Evolutionary conservation across 2,113 vertebrate species (phyloP).

Genomic region (Pelecanus crispus): DNA sequence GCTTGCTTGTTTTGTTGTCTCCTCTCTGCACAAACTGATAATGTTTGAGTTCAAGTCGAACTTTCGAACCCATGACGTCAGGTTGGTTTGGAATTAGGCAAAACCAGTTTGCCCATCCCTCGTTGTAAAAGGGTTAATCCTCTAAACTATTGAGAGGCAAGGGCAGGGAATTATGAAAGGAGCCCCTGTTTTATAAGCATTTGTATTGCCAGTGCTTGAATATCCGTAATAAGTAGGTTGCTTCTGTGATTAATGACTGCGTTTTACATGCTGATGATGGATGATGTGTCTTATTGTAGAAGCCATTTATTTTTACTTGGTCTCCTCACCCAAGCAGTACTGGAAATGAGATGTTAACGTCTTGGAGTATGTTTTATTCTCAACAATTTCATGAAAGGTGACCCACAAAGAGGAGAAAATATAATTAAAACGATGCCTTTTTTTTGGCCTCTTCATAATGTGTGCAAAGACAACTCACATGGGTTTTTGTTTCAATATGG

Average conservation of each 20-base stretch:
- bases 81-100: constrained; percentile 54
- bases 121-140: constrained; percentile 56
- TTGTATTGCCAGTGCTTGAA: constrained; percentile 33
- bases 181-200: constrained; percentile 30
- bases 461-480: not conserved
- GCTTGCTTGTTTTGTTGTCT: not conserved
- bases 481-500: accelerated
- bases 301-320: constrained; percentile 30
- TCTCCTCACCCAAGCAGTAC: constrained; percentile 5
- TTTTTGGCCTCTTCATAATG: not conserved
- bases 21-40: not conserved
- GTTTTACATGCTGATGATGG: not conserved
- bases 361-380: not conserved
- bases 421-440: not conserved
- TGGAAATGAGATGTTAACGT: not conserved
- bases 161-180: constrained; percentile 38
- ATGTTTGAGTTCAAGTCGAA: constrained; percentile 1
- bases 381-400: not conserved
- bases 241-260: not conserved
- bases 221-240: constrained; percentile 49
- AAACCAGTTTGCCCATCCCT: constrained; percentile 58
- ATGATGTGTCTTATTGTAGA: constrained; percentile 4
- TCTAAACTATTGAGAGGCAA: constrained; percentile 34
- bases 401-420: not conserved
- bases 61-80: constrained; percentile 53